Percentiles rank a stretch among this genome's conserved stretches.
phyloP scores from a whole-genome alignment of 1,140 invertebrate species.

The Bicyclus anynana region DNA sequence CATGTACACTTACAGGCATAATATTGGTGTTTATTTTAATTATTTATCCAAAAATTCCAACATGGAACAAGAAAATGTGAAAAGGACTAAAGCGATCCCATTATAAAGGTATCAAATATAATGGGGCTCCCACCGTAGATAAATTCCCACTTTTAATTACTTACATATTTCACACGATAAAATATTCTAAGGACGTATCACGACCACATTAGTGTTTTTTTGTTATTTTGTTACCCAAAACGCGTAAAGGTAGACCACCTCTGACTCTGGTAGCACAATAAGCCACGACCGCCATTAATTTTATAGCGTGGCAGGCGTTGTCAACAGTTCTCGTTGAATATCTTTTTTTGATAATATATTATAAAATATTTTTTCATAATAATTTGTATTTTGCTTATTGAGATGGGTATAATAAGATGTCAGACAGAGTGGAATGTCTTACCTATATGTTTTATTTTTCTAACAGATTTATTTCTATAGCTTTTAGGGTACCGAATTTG shows the following conservation, averaged over 20 bases:
- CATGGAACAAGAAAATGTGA: conserved; percentile 13
- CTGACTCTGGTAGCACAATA: conserved; percentile 60
- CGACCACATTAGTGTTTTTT: conserved; percentile 38
- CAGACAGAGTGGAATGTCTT: not conserved
- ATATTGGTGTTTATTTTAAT: too few species aligned
- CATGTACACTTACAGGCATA: not conserved
- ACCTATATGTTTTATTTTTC: not conserved
- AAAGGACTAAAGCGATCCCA: conserved; percentile 19
- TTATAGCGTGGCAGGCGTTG: conserved; percentile 57
- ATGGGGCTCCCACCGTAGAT: conserved; percentile 32
- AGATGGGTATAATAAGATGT: conserved; percentile 18
- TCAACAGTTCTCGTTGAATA: conserved; percentile 53
- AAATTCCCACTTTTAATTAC: conserved; percentile 56
- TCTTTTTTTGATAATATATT: conserved; percentile 33
- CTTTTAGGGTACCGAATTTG: not conserved
- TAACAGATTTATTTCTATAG: not conserved
- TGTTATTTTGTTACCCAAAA: conserved; percentile 40
- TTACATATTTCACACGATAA: conserved; percentile 59
- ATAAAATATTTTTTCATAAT: conserved; percentile 51
- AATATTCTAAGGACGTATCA: conserved; percentile 44
- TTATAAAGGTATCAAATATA: conserved; percentile 40
- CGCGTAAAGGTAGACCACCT: conserved; percentile 56
- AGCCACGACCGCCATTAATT: conserved; percentile 63
- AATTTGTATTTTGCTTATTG: conserved; percentile 40
- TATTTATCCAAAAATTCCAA: conserved; percentile 6